Conservation (phyloP, 2,113 vertebrate species). For the Alligator mississippiensis region DNA sequence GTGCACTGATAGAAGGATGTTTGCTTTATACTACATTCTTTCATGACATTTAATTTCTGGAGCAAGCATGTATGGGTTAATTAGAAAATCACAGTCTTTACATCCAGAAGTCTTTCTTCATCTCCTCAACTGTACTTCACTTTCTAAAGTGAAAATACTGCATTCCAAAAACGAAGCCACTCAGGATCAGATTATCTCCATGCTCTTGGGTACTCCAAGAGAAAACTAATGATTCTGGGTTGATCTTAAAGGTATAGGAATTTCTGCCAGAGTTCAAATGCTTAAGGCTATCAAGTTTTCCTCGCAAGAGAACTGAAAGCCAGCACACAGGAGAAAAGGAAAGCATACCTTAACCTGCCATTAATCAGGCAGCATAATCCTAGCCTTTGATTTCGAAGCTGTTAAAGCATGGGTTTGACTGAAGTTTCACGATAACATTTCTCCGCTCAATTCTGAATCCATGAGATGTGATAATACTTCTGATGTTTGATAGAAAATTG, state of each 20-base stretch:
- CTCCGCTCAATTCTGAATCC: not conserved
- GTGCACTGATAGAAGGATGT: not conserved
- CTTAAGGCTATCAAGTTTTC: not conserved
- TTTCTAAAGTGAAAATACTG: not conserved
- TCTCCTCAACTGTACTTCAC: not conserved
- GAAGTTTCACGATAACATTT: not conserved
- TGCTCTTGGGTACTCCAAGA: not conserved
- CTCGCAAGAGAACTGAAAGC: conserved; percentile 27
- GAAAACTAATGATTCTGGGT: conserved; percentile 31
- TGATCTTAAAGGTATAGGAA: not conserved
- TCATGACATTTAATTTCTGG: not conserved
- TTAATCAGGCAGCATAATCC: conserved; percentile 36
- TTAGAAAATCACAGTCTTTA: not conserved
- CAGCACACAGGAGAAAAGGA: conserved; percentile 9
- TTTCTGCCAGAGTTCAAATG: conserved; percentile 13
- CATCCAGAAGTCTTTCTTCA: not conserved
- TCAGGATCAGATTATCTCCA: not conserved
- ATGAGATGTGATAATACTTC: not conserved
- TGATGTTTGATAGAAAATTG: not conserved
- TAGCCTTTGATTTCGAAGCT: conserved; percentile 43
- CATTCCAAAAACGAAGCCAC: not conserved
- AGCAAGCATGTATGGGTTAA: not conserved
- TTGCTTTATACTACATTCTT: not conserved
- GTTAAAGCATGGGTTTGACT: not conserved
- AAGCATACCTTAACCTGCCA: conserved; percentile 42